Evolutionary conservation across 1,140 invertebrate genomes (phyloP), one percentile per base, ranked within the genome.

Genomic region (Philopotamus ludificatus): DNA sequence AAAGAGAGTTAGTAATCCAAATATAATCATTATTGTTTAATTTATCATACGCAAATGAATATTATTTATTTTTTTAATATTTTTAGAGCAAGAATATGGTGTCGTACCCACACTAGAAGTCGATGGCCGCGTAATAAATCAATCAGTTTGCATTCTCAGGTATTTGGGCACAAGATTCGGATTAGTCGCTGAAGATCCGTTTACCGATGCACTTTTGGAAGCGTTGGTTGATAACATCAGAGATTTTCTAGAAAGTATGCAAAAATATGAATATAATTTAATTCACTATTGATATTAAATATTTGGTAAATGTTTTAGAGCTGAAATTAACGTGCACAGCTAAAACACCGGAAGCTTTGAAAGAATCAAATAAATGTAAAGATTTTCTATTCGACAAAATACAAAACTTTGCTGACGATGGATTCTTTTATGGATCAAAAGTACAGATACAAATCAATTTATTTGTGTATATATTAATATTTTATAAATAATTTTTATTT

Each of bases 1-100:
- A 80, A 79, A 72, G 74, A 76, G 66, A 76, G 78, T 80, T 66
- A 73, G 76, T 7, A 12, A 26, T 21, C 23, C 9, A n/a, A n/a
- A n/a, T n/a, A n/a, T 39, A 39, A n/a, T 39, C 34, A 8, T 39
- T 39, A 8, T n/a, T n/a, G 34, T 39, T 39, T n/a, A 39, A n/a
- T n/a, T 39, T n/a, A 39, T 7, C 34, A 39, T 7, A 8, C 7
- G 34, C 7, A 39, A 39, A 7, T n/a, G 7, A 8, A 7, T n/a
- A n/a, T n/a, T n/a, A n/a, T n/a, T n/a, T n/a, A n/a, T n/a, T n/a
- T n/a, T n/a, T n/a, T 39, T 39, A 39, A 39, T 39, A n/a, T 44
- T 15, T n/a, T n/a, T n/a, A n/a, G n/a, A n/a, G n/a, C n/a, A n/a
- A n/a, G n/a, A n/a, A n/a, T n/a, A n/a, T n/a, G n/a, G n/a, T n/a